phyloP scores from a whole-genome alignment of 2,113 vertebrate genomes.

The Loxodonta africana region DNA sequence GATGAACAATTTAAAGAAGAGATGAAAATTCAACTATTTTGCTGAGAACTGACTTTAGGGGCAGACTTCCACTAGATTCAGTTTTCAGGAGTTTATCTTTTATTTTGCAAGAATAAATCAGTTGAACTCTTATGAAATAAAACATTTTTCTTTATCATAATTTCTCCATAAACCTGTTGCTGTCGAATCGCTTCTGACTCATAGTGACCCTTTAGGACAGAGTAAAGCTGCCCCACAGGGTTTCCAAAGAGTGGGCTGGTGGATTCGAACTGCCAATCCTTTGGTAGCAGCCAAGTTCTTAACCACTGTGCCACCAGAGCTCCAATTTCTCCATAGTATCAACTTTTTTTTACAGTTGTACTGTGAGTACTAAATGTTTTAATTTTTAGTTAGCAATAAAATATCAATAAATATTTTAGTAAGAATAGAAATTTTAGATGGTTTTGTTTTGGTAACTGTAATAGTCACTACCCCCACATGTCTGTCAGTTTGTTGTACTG shows the following conservation, averaged over 20 bases:
- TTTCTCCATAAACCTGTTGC: too few species aligned
- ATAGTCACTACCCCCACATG: background rate
- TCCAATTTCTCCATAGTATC: background rate
- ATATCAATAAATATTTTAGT: background rate
- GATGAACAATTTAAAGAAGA: constrained; percentile 23
- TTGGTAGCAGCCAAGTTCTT: too few species aligned
- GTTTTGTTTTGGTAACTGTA: constrained; percentile 23
- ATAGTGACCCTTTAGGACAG: too few species aligned
- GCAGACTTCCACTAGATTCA: background rate
- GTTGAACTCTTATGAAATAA: constrained; percentile 4
- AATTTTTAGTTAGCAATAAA: constrained; percentile 31
- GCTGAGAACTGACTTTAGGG: constrained; percentile 28
- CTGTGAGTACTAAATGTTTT: background rate
- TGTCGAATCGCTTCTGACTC: too few species aligned
- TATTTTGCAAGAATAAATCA: constrained; percentile 16
- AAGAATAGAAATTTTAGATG: background rate
- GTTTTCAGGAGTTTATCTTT: constrained; percentile 50
- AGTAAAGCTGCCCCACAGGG: too few species aligned
- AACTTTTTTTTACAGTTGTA: constrained; percentile 28
- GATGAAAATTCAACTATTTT: constrained; percentile 15
- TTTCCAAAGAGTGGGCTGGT: too few species aligned
- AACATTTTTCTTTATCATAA: background rate
- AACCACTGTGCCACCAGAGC: too few species aligned
- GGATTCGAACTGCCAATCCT: too few species aligned
- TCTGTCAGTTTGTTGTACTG: too few species aligned